phyloP scores from a whole-genome alignment of 2,113 vertebrate genomes.

The Tursiops truncatus region DNA sequence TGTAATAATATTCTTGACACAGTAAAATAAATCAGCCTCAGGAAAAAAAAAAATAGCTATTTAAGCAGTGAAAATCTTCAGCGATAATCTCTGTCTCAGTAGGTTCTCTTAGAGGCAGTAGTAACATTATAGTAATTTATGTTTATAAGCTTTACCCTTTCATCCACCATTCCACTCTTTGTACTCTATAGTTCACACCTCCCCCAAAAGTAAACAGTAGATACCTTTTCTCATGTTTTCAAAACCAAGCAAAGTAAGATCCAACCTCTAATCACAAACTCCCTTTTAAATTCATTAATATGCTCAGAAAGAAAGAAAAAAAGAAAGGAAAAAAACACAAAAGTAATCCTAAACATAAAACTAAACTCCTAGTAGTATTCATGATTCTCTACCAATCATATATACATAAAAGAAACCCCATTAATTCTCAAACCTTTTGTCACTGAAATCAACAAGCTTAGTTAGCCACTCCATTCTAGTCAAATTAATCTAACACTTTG shows the following conservation, averaged over 20 bases:
- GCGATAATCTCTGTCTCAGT: neutral
- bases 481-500: neutral
- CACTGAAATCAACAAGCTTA: conserved; percentile 3
- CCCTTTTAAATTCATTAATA: conserved; percentile 12
- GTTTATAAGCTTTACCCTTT: neutral
- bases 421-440: neutral
- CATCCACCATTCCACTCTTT: neutral
- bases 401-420: neutral
- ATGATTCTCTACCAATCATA: neutral
- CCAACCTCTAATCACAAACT: neutral
- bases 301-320: neutral
- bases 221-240: neutral
- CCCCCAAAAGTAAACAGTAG: neutral
- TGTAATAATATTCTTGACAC: neutral
- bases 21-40: conserved; percentile 13
- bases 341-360: neutral
- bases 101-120: neutral
- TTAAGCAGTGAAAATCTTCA: neutral
- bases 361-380: neutral
- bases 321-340: neutral
- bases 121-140: neutral
- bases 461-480: neutral
- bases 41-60: conserved; percentile 33
- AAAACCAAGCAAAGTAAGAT: neutral
- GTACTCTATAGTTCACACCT: neutral